Percentiles rank a stretch among this genome's conserved stretches.
phyloP scores from a whole-genome alignment of 2,888 invertebrate genomes.

The Malthinus seriepunctatus region DNA sequence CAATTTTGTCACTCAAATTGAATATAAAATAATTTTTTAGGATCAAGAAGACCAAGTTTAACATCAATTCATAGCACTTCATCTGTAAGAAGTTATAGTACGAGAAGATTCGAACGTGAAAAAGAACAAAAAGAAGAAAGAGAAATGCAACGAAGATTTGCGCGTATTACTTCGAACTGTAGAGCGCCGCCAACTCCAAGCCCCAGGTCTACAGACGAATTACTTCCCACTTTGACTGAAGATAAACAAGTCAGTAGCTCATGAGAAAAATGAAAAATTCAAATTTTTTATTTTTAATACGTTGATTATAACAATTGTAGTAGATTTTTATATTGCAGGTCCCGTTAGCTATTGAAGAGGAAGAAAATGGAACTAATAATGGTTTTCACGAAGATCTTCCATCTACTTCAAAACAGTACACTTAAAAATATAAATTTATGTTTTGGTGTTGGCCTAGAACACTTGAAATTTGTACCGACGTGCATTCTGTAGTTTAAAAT shows the following conservation, averaged over 20 bases:
- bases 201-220: conserved; percentile 82
- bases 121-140: conserved; percentile 80
- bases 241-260: conserved; percentile 68
- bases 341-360: conserved; percentile 52
- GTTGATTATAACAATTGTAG: conserved; percentile 5
- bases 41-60: conserved; percentile 86
- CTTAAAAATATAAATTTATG: conserved; percentile 32
- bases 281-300: not conserved
- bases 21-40: conserved; percentile 51
- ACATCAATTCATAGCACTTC: conserved; percentile 84
- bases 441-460: conserved; percentile 4
- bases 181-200: conserved; percentile 72
- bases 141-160: conserved; percentile 76
- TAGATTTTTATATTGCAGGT: conserved; percentile 41
- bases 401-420: conserved; percentile 53
- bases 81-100: conserved; percentile 81
- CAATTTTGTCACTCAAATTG: not conserved
- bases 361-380: conserved; percentile 46
- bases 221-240: conserved; percentile 79
- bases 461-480: not conserved
- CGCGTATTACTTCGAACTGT: conserved; percentile 58
- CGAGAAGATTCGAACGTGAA: conserved; percentile 78
- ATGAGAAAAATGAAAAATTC: not conserved
- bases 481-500: not conserved
- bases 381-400: conserved; percentile 54